Percentiles rank a stretch among this genome's conserved stretches.
Conservation (phyloP, 1,140 invertebrate genomes). For the Nasonia vitripennis region DNA sequence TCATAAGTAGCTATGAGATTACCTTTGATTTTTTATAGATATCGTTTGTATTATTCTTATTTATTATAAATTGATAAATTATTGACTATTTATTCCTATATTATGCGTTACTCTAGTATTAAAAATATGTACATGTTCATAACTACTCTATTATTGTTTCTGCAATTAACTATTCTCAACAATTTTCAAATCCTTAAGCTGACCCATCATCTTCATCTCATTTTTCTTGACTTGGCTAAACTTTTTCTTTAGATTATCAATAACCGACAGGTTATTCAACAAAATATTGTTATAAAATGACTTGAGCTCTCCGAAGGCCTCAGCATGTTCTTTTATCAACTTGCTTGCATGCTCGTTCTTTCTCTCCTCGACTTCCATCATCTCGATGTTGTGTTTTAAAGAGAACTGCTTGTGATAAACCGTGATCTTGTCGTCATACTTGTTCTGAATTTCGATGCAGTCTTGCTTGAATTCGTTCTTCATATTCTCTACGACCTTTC, state of each 20-base stretch:
- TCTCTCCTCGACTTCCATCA: constrained; percentile 91
- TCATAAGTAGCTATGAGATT: background rate
- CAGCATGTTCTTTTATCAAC: constrained; percentile 88
- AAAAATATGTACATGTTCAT: background rate
- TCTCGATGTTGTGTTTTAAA: constrained; percentile 84
- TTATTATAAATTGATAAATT: background rate
- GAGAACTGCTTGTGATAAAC: constrained; percentile 84
- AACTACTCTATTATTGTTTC: background rate
- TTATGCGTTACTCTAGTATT: background rate
- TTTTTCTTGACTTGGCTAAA: constrained; percentile 46
- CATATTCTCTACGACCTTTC: constrained; percentile 75
- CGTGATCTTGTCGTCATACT: constrained; percentile 87
- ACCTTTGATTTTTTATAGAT: background rate
- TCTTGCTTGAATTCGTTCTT: constrained; percentile 84
- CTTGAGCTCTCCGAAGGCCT: constrained; percentile 90
- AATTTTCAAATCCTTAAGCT: constrained; percentile 31
- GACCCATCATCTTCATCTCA: constrained; percentile 44
- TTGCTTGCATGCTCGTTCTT: constrained; percentile 91
- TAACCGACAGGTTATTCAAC: constrained; percentile 90
- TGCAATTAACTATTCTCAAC: constrained; percentile 10
- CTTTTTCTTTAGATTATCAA: constrained; percentile 81
- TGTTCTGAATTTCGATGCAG: constrained; percentile 85
- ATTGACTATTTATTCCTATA: background rate
- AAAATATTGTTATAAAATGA: constrained; percentile 96
- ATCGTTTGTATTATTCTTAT: too few relatives aligned